Base-by-base conservation (phyloP, 2,888 invertebrate species). In the Tupiocoris notatus region DNA sequence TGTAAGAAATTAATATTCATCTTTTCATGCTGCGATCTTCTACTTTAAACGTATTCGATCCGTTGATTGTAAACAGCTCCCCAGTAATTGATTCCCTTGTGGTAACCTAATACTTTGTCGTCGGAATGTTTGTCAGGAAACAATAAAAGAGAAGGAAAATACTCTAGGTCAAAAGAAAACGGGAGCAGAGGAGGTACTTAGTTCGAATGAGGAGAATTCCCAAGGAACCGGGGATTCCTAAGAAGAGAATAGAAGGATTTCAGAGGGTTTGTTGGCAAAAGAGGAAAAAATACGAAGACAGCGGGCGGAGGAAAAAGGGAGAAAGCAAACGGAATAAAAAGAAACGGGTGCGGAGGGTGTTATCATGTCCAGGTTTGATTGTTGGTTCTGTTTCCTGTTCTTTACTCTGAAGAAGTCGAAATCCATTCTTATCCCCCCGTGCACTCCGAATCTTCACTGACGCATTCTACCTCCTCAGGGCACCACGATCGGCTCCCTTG, bases 291-390 rank as follows among this genome's bases (percentile, higher is more conserved):
- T 65, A 39, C 39, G 65, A 39, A 65, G 20, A 20, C n/a, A 39
- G n/a, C 17, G 63, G 23, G 63, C 23, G 65, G 20, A 25, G 65
- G 39, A 39, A 12, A 20, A 2, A 64, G 64, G 24, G 23, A 65
- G 21, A 67, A 67, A 56, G 57, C 56, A 67, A 20, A n/a, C 9
- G 57, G 0, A 56, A 56, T n/a, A 56, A 57, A 56, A 56, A 12
- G 39, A 7, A 65, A 9, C 17, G 57, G 20, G 67, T 17, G 56
- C 12, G 39, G 54, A 22, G 67, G 9, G 56, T 57, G 67, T 67
- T 67, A 67, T 67, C 67, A 67, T 67, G 56, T 67, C 22, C 67
- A 67, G 56, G 57, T 67, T 67, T 67, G 67, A 67, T 67, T 67
- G 57, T 67, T 57, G 57, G 65, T 65, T 39, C 65, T 67, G 67